Conservation (phyloP, 92 coral and sea anemone species). For the Ricordea florida region DNA sequence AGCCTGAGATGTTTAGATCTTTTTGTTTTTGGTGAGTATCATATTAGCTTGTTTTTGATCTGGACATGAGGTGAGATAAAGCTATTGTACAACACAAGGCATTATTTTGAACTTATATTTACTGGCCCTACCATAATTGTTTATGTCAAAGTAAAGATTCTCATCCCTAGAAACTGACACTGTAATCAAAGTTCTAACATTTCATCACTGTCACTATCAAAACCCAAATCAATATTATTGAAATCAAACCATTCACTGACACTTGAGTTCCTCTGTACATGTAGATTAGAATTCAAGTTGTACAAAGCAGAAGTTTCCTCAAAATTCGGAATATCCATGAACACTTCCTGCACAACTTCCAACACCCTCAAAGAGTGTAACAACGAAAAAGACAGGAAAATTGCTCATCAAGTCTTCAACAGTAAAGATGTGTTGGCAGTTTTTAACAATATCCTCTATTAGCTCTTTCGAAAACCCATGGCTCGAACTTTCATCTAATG, state of each 20-base stretch:
- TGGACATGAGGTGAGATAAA: too few relatives aligned
- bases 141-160: neutral
- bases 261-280: neutral
- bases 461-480: constrained; percentile 59
- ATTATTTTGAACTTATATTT: neutral
- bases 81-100: neutral
- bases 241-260: neutral
- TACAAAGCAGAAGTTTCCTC: constrained; percentile 18
- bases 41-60: too few relatives aligned
- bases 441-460: neutral
- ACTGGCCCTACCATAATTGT: neutral
- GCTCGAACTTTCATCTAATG: constrained; percentile 23
- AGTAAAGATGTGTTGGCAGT: constrained; percentile 20
- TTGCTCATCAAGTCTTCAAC: constrained; percentile 9
- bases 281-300: neutral
- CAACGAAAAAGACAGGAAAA: constrained; percentile 44
- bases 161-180: neutral
- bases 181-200: neutral
- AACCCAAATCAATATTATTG: neutral
- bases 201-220: neutral
- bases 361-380: constrained; percentile 28
- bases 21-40: too few relatives aligned
- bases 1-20: too few relatives aligned
- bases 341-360: constrained; percentile 52
- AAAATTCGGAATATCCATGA: constrained; percentile 48